Evolutionary conservation across 2,797 vertebrate species (phyloP).

Genomic region (Carcharodon carcharias): DNA sequence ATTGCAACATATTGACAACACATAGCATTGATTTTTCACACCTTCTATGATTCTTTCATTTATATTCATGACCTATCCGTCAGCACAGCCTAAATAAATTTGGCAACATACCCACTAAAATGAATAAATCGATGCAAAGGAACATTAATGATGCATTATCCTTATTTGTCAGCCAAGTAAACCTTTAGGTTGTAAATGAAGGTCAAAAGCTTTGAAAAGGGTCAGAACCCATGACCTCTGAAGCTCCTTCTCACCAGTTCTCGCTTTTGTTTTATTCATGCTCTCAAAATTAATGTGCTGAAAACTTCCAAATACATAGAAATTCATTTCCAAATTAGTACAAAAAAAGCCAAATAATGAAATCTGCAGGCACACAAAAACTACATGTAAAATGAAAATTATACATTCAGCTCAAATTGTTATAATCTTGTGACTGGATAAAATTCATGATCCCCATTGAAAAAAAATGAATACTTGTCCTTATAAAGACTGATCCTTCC

Average conservation of each 20-base stretch:
- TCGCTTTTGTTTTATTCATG: slow-evolving; percentile 35
- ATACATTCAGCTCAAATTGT: background rate
- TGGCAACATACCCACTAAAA: slow-evolving; percentile 78
- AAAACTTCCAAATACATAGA: slow-evolving; percentile 6
- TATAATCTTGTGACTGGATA: background rate
- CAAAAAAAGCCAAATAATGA: background rate
- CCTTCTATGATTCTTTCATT: slow-evolving; percentile 91
- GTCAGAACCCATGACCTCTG: slow-evolving; percentile 89
- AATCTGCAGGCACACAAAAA: background rate
- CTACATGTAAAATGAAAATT: background rate
- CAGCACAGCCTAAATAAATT: slow-evolving; percentile 85
- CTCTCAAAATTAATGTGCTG: slow-evolving; percentile 11
- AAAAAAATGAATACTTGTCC: background rate
- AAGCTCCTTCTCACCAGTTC: slow-evolving; percentile 41
- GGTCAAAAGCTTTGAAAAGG: slow-evolving; percentile 86
- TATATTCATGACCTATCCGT: slow-evolving; percentile 95
- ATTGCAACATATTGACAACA: slow-evolving; percentile 63
- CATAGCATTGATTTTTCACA: slow-evolving; percentile 68
- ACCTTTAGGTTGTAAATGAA: slow-evolving; percentile 66
- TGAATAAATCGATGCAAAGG: slow-evolving; percentile 84
- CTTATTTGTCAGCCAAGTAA: slow-evolving; percentile 80
- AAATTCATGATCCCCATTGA: background rate
- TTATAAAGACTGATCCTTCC: too few relatives aligned
- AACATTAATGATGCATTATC: slow-evolving; percentile 98
- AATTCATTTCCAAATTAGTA: slow-evolving; percentile 16